A percentile compares a stretch with the other conserved stretches of the same genome.
Conservation (phyloP, 2,888 invertebrate genomes). For the Chalcosyrphus nemorum region DNA sequence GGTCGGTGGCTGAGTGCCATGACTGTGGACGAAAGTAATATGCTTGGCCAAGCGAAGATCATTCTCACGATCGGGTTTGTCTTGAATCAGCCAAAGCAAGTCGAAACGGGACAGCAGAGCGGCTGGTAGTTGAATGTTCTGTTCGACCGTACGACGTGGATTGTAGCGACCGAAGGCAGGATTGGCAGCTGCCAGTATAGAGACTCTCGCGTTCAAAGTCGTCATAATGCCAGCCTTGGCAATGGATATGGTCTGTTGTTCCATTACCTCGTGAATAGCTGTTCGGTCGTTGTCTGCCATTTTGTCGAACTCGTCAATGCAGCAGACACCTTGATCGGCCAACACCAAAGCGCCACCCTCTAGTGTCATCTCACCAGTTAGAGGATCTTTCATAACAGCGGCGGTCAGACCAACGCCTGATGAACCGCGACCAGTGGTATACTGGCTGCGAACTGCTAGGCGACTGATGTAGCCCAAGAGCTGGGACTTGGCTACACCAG, state of each 20-base stretch:
- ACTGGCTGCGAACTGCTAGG: constrained; percentile 95
- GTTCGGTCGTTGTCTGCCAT: constrained; percentile 98
- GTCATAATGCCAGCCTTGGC: constrained; percentile 99
- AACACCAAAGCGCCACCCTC: constrained; percentile 98
- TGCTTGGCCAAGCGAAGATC: constrained; percentile 95
- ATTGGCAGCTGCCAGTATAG: constrained; percentile 99
- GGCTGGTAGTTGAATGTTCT: constrained; percentile 98
- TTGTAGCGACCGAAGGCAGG: constrained; percentile 99
- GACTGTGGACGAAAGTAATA: constrained; percentile 98
- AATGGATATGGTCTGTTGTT: constrained; percentile 99
- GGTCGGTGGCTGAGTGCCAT: constrained; percentile 92
- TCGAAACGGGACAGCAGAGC: constrained; percentile 98
- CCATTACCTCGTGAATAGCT: constrained; percentile 99
- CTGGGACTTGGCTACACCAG: constrained; percentile 99
- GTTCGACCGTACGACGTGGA: constrained; percentile 95
- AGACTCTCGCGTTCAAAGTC: constrained; percentile 97
- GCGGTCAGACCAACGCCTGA: constrained; percentile 99
- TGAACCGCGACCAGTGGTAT: constrained; percentile 97
- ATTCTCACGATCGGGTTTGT: constrained; percentile 88
- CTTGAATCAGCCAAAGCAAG: constrained; percentile 96
- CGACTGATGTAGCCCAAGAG: constrained; percentile 96
- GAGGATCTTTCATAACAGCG: constrained; percentile 97
- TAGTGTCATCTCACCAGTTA: constrained; percentile 98
- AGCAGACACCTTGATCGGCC: constrained; percentile 98
- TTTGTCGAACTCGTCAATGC: constrained; percentile 99